Percentiles rank a stretch among this genome's conserved stretches.
Evolutionary conservation across 2,797 vertebrate genomes (phyloP).

Genomic region (Urophycis tenuis): DNA sequence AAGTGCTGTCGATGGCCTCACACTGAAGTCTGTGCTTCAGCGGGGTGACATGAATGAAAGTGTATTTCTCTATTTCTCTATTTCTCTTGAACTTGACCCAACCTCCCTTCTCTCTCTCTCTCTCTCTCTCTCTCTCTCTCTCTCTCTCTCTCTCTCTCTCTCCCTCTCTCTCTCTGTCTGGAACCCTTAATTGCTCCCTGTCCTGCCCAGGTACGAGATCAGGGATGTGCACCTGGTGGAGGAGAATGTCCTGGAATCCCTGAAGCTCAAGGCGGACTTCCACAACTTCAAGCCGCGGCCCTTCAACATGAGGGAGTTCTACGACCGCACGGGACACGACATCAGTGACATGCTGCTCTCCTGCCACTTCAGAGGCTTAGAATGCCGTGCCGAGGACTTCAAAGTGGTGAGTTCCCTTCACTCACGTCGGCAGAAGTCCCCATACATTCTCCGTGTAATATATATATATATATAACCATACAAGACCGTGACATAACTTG

Average conservation of each 20-base stretch:
- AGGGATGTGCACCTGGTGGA: slow-evolving; percentile 90
- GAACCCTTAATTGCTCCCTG: background rate
- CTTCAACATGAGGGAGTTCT: slow-evolving; percentile 98
- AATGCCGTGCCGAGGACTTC: slow-evolving; percentile 89
- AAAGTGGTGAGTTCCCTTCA: slow-evolving; percentile 80
- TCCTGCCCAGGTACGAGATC: slow-evolving; percentile 84
- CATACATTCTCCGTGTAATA: background rate
- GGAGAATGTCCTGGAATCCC: slow-evolving; percentile 88
- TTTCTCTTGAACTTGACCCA: no score
- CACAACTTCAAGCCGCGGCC: slow-evolving; percentile 93
- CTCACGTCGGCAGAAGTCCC: background rate
- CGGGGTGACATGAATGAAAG: background rate
- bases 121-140: no score
- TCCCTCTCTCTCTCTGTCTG: background rate
- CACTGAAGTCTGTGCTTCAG: background rate
- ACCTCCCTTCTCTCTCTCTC: background rate
- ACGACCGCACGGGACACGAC: slow-evolving; percentile 91
- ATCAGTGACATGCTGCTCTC: slow-evolving; percentile 92
- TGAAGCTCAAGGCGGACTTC: slow-evolving; percentile 93
- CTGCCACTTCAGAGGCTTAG: slow-evolving; percentile 86
- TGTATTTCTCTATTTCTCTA: background rate
- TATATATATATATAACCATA: slow-evolving; percentile 6
- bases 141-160: background rate
- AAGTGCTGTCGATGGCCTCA: background rate
- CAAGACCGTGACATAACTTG: background rate